Conservation (phyloP, 2,113 vertebrate genomes). For the Zapus hudsonius region DNA sequence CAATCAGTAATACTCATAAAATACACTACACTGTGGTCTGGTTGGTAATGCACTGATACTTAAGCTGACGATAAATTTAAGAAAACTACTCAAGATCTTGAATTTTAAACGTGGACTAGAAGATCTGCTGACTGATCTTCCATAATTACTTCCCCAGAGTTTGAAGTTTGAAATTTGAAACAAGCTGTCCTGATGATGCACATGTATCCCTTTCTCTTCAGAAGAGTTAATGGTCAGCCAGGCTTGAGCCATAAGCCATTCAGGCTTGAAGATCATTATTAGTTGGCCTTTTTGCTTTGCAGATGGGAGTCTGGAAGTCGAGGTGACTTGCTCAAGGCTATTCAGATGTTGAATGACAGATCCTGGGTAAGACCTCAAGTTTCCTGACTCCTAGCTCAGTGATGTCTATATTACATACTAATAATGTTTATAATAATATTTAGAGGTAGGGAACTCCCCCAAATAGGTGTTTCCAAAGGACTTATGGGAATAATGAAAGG, state of each 20-base stretch:
- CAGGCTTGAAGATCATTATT: neutral
- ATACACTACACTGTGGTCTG: neutral
- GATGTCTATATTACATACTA: neutral
- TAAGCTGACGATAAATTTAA: neutral
- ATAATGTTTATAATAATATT: neutral
- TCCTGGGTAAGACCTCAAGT: neutral
- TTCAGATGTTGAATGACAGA: neutral
- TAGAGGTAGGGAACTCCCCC: neutral
- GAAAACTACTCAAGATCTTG: neutral
- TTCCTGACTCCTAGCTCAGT: neutral
- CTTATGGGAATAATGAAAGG: neutral
- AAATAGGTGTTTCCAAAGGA: neutral
- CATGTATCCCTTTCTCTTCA: neutral
- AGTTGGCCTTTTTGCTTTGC: neutral
- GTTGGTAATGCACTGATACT: neutral
- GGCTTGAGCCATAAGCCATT: neutral
- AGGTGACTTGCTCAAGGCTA: neutral
- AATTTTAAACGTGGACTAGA: conserved; percentile 29
- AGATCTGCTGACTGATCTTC: neutral
- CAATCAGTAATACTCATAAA: neutral
- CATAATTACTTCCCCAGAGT: neutral
- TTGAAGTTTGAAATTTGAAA: neutral
- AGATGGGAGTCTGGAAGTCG: neutral
- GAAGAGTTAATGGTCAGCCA: neutral
- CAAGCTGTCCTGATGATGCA: neutral